These are phyloP conservation scores for Lamprotornis superbus DNA, from an alignment of 2,113 vertebrate genomes.

Conservation along the genomic window DNA sequence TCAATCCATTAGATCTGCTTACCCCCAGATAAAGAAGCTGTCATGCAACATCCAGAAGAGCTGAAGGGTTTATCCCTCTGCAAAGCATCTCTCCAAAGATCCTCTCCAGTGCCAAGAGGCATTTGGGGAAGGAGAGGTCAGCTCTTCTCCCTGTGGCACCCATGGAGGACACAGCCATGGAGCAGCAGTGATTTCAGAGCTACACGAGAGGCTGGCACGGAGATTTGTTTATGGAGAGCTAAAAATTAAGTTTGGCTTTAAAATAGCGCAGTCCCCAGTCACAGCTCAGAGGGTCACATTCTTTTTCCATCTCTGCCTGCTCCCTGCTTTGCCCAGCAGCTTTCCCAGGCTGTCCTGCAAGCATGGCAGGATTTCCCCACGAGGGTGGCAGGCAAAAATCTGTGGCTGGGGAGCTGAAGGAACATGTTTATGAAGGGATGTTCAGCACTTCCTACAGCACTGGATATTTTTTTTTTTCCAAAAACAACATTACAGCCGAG, in stretches of 20 bases:
- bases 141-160: neutral
- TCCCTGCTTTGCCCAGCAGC: neutral
- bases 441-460: neutral
- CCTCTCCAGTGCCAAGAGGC: rapidly evolving
- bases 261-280: neutral
- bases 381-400: neutral
- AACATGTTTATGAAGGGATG: neutral
- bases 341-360: neutral
- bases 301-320: conserved; percentile 17
- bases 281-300: conserved; percentile 5
- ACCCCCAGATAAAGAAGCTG: neutral
- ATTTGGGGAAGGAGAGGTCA: neutral
- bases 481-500: neutral
- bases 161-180: rapidly evolving
- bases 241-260: conserved; percentile 34
- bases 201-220: neutral
- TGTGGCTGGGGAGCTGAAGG: neutral
- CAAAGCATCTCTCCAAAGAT: neutral
- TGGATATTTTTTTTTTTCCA: neutral
- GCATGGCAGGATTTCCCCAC: neutral
- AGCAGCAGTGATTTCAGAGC: neutral
- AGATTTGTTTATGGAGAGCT: conserved; percentile 25
- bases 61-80: neutral
- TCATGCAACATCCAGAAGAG: neutral
- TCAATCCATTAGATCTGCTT: neutral